Conservation (phyloP, 2,113 vertebrate species). For the Tupaia chinensis region DNA sequence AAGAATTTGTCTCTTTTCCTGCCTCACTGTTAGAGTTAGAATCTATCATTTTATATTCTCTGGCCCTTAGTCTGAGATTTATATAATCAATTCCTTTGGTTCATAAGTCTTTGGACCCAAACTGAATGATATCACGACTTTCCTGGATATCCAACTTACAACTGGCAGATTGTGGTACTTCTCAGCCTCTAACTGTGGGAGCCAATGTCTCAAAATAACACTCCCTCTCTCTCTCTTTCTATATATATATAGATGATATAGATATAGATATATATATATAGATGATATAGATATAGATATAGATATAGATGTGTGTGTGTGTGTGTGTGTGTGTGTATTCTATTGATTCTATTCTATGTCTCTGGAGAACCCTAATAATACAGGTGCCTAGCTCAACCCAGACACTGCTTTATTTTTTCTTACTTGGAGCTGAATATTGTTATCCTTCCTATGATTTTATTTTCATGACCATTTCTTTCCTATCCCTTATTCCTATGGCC, state of each 20-base stretch:
- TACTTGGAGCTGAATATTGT: not conserved
- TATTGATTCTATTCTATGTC: not conserved
- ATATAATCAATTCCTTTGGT: too few species aligned
- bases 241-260: too few species aligned
- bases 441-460: conserved; percentile 20
- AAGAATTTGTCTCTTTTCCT: not conserved
- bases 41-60: not conserved
- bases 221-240: too few species aligned
- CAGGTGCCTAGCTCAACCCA: not conserved
- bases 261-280: too few species aligned
- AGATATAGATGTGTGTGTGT: not conserved
- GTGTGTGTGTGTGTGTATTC: not conserved
- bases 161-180: not conserved
- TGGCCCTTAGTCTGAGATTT: not conserved
- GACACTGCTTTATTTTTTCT: conserved; percentile 17
- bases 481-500: not conserved
- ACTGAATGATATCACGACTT: not conserved
- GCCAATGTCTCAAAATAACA: not conserved
- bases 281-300: not conserved
- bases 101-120: not conserved
- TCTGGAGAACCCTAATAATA: not conserved
- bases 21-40: not conserved
- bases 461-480: conserved; percentile 18
- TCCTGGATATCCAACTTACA: not conserved
- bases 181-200: not conserved